Conservation (phyloP, 2,888 invertebrate species). For the Amphipoea lucens region DNA sequence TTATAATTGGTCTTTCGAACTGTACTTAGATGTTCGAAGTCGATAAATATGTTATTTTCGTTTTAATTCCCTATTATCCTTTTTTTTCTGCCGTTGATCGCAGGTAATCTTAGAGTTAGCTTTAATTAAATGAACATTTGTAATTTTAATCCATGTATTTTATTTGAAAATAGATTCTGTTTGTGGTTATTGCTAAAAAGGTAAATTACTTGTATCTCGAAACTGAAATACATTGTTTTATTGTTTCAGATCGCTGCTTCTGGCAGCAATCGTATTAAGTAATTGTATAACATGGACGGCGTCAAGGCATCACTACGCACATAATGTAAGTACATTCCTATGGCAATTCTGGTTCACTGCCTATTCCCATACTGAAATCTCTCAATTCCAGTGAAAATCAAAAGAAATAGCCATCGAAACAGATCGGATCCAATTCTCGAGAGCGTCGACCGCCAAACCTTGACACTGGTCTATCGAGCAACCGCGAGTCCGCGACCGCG, state of each 20-base stretch:
- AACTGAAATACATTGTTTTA: constrained; percentile 22
- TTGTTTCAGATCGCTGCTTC: constrained; percentile 87
- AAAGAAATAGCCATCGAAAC: constrained; percentile 18
- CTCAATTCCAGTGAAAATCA: not conserved
- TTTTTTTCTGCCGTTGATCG: constrained; percentile 21
- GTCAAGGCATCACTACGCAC: constrained; percentile 84
- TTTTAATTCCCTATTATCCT: constrained; percentile 31
- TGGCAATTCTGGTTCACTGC: not conserved
- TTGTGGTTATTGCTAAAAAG: not conserved
- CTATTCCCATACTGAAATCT: not conserved
- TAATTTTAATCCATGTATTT: not conserved
- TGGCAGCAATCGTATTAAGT: constrained; percentile 86
- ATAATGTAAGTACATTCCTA: constrained; percentile 82
- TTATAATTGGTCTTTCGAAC: constrained; percentile 75
- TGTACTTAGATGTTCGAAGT: constrained; percentile 55
- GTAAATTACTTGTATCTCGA: not conserved
- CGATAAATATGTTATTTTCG: constrained; percentile 57
- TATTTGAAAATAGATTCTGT: not conserved
- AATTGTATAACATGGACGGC: constrained; percentile 87
- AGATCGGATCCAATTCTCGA: constrained; percentile 26
- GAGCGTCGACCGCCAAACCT: constrained; percentile 59
- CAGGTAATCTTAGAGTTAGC: constrained; percentile 3
- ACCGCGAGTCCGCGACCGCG: constrained; percentile 19
- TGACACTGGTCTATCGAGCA: constrained; percentile 52
- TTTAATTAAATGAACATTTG: constrained; percentile 1